Conservation (phyloP, 1,140 invertebrate species). For the Hermetia illucens region DNA sequence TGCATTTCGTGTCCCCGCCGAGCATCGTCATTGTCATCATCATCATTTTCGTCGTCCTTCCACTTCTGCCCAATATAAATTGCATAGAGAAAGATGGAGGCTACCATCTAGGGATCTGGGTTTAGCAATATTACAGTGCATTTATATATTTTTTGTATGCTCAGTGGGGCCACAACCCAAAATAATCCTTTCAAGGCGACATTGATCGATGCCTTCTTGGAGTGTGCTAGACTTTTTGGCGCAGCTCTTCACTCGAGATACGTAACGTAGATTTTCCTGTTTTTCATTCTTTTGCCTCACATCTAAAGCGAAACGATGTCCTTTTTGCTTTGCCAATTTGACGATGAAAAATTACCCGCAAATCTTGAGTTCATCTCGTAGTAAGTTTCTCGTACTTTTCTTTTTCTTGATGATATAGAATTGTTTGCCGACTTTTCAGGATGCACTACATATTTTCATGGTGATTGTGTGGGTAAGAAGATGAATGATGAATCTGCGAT, state of each 20-base stretch:
- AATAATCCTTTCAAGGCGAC: not conserved
- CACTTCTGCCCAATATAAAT: not conserved
- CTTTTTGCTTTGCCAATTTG: not conserved
- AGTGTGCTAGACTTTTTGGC: not conserved
- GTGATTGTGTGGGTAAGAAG: no score
- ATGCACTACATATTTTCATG: no score
- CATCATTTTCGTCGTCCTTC: no score
- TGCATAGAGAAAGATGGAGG: not conserved
- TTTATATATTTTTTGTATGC: not conserved
- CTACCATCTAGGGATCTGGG: no score
- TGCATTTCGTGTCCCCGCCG: no score
- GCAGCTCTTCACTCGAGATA: not conserved
- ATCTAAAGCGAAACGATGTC: no score
- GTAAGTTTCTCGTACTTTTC: no score
- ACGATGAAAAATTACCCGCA: constrained; percentile 1
- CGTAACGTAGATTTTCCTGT: not conserved
- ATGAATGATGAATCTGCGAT: no score
- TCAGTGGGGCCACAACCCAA: not conserved
- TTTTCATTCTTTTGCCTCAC: not conserved
- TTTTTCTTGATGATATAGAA: no score
- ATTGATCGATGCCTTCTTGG: not conserved
- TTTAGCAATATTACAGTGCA: not conserved
- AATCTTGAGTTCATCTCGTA: no score
- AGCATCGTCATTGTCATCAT: no score
- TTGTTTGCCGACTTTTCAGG: no score